Evolutionary conservation across 2,888 invertebrate genomes (phyloP).

Genomic region (Abrostola tripartita): DNA sequence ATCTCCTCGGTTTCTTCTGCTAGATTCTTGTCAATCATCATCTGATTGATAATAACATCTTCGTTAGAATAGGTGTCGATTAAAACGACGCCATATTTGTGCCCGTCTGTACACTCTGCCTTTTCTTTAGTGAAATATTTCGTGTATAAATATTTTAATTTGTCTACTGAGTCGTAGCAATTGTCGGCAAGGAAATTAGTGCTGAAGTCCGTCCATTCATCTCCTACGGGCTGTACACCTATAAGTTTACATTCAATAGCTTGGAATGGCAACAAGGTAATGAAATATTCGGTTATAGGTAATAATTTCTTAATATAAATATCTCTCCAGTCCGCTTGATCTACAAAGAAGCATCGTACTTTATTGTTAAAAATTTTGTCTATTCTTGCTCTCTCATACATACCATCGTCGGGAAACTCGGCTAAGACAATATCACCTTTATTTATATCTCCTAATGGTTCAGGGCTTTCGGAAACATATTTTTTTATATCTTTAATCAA

Average conservation of each 20-base stretch:
- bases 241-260: slow-evolving; percentile 89
- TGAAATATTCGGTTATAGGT: slow-evolving; percentile 83
- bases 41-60: slow-evolving; percentile 82
- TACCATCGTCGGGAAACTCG: slow-evolving; percentile 79
- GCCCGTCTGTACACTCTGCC: slow-evolving; percentile 73
- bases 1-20: slow-evolving; percentile 74
- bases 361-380: slow-evolving; percentile 72
- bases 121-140: slow-evolving; percentile 78
- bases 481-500: slow-evolving; percentile 79
- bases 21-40: slow-evolving; percentile 84
- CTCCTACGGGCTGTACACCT: slow-evolving; percentile 82
- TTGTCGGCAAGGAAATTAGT: slow-evolving; percentile 85
- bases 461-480: slow-evolving; percentile 63
- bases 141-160: slow-evolving; percentile 78
- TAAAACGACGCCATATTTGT: slow-evolving; percentile 84
- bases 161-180: slow-evolving; percentile 72
- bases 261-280: slow-evolving; percentile 89
- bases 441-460: slow-evolving; percentile 60
- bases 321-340: slow-evolving; percentile 88
- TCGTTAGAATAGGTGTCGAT: slow-evolving; percentile 79
- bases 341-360: slow-evolving; percentile 89
- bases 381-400: slow-evolving; percentile 83
- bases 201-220: slow-evolving; percentile 86
- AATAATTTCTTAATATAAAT: slow-evolving; percentile 78
- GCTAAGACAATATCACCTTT: slow-evolving; percentile 84